These are phyloP conservation scores for Euura saliciscinereae DNA, from an alignment of 1,140 invertebrate genomes.

Conservation along the genomic window DNA sequence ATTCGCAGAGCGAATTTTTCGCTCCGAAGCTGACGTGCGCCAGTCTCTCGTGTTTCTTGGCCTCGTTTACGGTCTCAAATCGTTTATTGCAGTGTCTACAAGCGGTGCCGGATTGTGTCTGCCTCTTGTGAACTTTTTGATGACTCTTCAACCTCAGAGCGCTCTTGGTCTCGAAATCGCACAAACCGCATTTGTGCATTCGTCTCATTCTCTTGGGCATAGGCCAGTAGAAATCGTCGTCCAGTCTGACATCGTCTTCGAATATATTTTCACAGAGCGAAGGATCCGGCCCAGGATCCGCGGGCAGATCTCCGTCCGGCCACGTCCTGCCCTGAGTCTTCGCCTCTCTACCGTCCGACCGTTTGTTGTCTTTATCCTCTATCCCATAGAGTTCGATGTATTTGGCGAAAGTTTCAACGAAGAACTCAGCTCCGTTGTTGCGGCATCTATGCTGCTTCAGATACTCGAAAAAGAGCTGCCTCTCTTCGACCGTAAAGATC, in stretches of 20 bases:
- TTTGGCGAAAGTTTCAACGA: not conserved
- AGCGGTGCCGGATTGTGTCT: not conserved
- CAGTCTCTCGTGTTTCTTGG: constrained; percentile 1
- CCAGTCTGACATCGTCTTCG: constrained; percentile 9
- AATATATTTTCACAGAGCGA: not conserved
- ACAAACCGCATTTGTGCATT: constrained; percentile 8
- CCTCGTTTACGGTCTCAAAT: constrained; percentile 6
- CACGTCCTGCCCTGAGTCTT: not conserved
- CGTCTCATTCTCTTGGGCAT: constrained; percentile 1
- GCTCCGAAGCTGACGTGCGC: not conserved
- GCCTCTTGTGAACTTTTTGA: constrained; percentile 8
- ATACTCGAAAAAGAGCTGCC: not conserved
- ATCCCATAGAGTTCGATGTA: not conserved
- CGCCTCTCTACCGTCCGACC: not conserved
- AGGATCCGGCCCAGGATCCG: constrained; percentile 13
- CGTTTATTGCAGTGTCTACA: constrained; percentile 9
- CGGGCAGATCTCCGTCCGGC: constrained; percentile 10
- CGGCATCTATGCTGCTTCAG: constrained; percentile 4
- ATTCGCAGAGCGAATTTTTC: constrained; percentile 1
- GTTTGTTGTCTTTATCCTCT: not conserved
- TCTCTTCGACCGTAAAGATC: not conserved
- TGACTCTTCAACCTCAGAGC: not conserved
- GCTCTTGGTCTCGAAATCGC: constrained; percentile 7
- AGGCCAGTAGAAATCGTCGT: constrained; percentile 10
- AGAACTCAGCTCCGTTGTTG: not conserved